Percentiles rank a stretch among this genome's conserved stretches.
phyloP scores from a whole-genome alignment of 2,888 invertebrate species.

The Thysanoteuthis rhombus region DNA sequence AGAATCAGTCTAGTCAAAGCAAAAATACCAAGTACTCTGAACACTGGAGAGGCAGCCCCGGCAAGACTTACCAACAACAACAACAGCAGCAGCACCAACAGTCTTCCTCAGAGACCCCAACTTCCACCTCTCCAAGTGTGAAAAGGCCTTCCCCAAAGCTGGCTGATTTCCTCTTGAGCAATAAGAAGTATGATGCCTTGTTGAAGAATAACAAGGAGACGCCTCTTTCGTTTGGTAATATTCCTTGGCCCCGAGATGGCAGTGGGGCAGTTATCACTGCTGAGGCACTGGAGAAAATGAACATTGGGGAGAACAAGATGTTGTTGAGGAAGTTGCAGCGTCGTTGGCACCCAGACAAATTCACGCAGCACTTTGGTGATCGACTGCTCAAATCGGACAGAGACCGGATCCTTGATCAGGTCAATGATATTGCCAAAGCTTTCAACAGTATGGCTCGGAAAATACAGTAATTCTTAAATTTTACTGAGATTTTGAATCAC shows the following conservation, averaged over 20 bases:
- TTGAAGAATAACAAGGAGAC: neutral
- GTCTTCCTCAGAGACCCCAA: neutral
- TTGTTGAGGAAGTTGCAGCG: slow-evolving; percentile 18
- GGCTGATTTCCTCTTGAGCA: neutral
- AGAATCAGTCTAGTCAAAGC: neutral
- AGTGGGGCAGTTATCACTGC: neutral
- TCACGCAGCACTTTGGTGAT: slow-evolving; percentile 22
- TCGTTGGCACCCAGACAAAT: slow-evolving; percentile 24
- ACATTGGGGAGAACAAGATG: slow-evolving; percentile 26
- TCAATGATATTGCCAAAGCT: slow-evolving; percentile 26
- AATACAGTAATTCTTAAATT: neutral
- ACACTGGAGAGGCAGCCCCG: neutral
- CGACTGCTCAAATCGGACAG: slow-evolving; percentile 26
- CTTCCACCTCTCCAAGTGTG: neutral
- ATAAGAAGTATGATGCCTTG: slow-evolving; percentile 21
- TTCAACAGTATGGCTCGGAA: slow-evolving; percentile 21
- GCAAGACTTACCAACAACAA: neutral
- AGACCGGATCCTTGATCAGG: slow-evolving; percentile 18
- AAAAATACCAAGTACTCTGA: neutral
- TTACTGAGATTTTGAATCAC: neutral
- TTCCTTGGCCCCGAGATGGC: neutral
- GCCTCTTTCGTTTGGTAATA: neutral
- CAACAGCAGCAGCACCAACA: neutral
- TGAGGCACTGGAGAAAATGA: neutral
- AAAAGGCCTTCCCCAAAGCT: neutral